Evolutionary conservation across 2,888 invertebrate genomes (phyloP).

Genomic region (Nowickia ferox): DNA sequence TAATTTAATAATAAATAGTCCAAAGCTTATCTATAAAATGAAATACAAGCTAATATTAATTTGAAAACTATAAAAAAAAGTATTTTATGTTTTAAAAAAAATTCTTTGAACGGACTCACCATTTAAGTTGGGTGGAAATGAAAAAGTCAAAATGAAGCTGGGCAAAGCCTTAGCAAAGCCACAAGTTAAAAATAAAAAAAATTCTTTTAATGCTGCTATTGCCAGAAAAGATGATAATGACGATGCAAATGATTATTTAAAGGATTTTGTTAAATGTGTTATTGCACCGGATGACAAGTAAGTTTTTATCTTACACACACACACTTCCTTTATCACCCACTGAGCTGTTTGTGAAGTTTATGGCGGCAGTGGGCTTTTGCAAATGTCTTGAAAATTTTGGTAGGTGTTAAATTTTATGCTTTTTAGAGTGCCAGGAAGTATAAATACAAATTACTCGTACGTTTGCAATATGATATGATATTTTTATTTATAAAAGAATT

Average conservation of each 20-base stretch:
- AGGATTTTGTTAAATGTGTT: slow-evolving; percentile 79
- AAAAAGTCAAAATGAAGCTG: not conserved
- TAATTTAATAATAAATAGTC: not conserved
- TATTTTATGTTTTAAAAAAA: not conserved
- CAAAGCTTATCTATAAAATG: not conserved
- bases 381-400: too few relatives aligned
- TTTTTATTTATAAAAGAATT: too few relatives aligned
- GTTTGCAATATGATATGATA: too few relatives aligned
- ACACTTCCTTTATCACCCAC: not conserved
- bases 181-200: slow-evolving; percentile 32
- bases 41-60: not conserved
- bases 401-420: too few relatives aligned
- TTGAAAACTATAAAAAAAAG: not conserved
- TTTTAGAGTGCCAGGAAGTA: too few relatives aligned
- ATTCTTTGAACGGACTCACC: not conserved
- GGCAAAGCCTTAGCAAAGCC: slow-evolving; percentile 38
- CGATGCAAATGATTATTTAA: slow-evolving; percentile 76
- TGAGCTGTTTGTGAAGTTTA: not conserved
- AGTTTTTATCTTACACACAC: slow-evolving; percentile 9
- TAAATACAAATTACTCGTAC: too few relatives aligned
- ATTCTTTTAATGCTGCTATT: not conserved
- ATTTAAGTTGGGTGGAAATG: not conserved
- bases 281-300: slow-evolving; percentile 78
- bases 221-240: not conserved
- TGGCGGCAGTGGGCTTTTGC: too few relatives aligned